Evolutionary conservation across 2,113 vertebrate genomes (phyloP).

Genomic region (Clupea harengus): DNA sequence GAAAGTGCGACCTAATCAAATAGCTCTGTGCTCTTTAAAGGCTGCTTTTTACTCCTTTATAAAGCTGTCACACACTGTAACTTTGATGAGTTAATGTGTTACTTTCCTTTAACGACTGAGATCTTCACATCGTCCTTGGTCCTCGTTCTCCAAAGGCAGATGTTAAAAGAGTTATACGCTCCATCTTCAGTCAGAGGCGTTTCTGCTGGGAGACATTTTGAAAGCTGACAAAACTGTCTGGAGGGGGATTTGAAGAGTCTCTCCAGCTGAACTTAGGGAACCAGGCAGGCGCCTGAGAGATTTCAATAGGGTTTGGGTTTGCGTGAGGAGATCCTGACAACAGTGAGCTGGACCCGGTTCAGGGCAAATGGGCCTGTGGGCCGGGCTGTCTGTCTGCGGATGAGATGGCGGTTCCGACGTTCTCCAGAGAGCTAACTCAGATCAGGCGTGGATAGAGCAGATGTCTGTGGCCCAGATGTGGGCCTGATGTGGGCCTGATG

Average conservation of each 20-base stretch:
- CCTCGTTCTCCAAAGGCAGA: not conserved
- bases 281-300: conserved; percentile 4
- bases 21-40: not conserved
- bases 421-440: not conserved
- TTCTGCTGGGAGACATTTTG: not conserved
- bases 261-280: not conserved
- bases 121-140: not conserved
- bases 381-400: conserved; percentile 32
- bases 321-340: conserved; percentile 32
- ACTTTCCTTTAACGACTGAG: not conserved
- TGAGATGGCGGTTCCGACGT: conserved; percentile 22
- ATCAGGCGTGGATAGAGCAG: not conserved
- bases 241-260: not conserved
- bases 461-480: no score
- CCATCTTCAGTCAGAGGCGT: not conserved
- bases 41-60: not conserved
- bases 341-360: conserved; percentile 30
- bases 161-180: not conserved
- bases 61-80: not conserved
- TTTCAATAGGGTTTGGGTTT: conserved; percentile 34
- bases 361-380: conserved; percentile 34
- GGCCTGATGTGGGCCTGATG: no score
- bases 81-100: not conserved
- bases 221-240: conserved; percentile 6
- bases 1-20: not conserved